Evolutionary conservation across 1,140 invertebrate species (phyloP), one percentile per base, ranked within the genome.

Genomic region (Nilaparvata lugens): DNA sequence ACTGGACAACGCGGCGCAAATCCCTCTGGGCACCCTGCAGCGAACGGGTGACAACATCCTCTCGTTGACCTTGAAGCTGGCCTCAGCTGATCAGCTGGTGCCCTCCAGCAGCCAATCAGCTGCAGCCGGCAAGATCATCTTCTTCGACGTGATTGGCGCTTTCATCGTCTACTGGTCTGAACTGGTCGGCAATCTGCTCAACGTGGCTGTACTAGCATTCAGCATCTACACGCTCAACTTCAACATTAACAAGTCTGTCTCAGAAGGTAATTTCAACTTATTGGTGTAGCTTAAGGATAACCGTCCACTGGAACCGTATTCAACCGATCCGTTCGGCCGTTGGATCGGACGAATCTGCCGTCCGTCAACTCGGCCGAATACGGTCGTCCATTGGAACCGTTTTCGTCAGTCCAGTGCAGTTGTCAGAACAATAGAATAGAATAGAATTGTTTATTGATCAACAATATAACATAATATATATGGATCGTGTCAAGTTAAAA

Each of bases 1-100:
- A 68, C 88, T 86, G 73, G 91, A 95, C 74, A 78, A 80, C 11
- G 81, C 88, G 13, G 80, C 86, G 66, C 81, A 85, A 66, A 87
- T 95, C 68, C 84, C 88, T 2, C 68, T 84, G 5, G 89, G 89
- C 9, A 85, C 88, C n/a, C 79, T 94, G 28, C 91, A 95, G 73
- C 79, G 90, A 68, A 88, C 87, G 43, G 91, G 89, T 55, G 84
- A 88, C 65, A 88, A 88, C 72, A 79, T 93, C 21, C 70, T 91
- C 14, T 82, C 84, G 13, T 67, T 92, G 19, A 76, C 86, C 0
- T 72, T 76, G 56, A 77, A 80, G 14, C 76, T 91, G 66, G 81
- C 81, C 1, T 76, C 79, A 52, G 83, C 81, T 4, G 72, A 81
- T 23, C 78, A 86, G 68, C 68, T 85, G 40, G 73, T 79, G 7